phyloP scores from a whole-genome alignment of 2,888 invertebrate species.

The Griposia aprilina region DNA sequence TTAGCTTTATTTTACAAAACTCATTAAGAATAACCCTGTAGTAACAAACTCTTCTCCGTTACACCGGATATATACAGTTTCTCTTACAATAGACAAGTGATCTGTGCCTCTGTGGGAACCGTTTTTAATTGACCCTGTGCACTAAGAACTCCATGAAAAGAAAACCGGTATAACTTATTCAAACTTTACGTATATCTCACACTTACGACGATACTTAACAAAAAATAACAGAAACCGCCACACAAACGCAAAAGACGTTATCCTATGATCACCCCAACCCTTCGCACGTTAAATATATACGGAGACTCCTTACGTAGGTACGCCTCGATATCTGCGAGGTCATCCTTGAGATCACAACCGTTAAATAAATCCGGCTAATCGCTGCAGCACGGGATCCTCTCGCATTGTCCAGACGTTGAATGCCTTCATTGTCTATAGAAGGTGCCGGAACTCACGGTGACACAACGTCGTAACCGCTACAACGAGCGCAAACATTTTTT shows the following conservation, averaged over 20 bases:
- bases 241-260: conserved; percentile 61
- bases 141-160: conserved; percentile 4
- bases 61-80: not conserved
- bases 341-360: conserved; percentile 78
- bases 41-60: conserved; percentile 5
- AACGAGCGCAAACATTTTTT: conserved; percentile 59
- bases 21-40: not conserved
- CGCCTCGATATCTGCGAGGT: conserved; percentile 67
- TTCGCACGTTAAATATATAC: conserved; percentile 63
- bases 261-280: conserved; percentile 66
- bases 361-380: conserved; percentile 88
- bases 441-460: conserved; percentile 62
- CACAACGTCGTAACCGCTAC: conserved; percentile 68
- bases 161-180: conserved; percentile 43
- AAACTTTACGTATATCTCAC: conserved; percentile 45
- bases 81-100: conserved; percentile 11
- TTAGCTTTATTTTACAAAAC: conserved; percentile 5
- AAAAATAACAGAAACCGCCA: conserved; percentile 54
- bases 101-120: not conserved
- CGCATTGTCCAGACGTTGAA: conserved; percentile 86
- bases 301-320: conserved; percentile 51
- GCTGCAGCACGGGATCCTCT: conserved; percentile 77
- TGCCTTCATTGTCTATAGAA: conserved; percentile 84
- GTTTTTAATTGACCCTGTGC: conserved; percentile 24
- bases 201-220: conserved; percentile 40